A percentile compares a stretch with the other conserved stretches of the same genome.
Conservation (phyloP, 2,797 vertebrate species). For the Neomorphus geoffroyi region DNA sequence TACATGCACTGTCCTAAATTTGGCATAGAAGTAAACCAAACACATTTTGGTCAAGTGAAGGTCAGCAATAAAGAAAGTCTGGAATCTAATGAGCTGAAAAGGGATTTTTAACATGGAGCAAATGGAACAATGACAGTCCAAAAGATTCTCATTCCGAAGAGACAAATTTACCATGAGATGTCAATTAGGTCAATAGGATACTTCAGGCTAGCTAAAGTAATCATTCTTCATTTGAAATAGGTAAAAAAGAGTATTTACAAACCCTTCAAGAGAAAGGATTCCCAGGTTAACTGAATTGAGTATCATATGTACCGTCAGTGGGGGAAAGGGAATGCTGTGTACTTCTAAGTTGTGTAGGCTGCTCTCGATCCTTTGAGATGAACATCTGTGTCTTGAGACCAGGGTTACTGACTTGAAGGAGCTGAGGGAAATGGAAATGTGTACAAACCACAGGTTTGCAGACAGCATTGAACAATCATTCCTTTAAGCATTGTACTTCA, state of each 20-base stretch:
- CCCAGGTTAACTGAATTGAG: not conserved
- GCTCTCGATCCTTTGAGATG: not conserved
- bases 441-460: not conserved
- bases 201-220: not conserved
- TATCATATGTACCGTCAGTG: not conserved
- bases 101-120: not conserved
- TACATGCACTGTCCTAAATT: too few species aligned
- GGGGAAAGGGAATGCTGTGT: not conserved
- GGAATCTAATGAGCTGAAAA: not conserved
- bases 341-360: not conserved
- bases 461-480: accelerated
- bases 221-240: not conserved
- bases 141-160: not conserved
- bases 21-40: not conserved
- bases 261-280: not conserved
- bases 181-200: not conserved
- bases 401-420: not conserved
- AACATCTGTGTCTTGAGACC: not conserved
- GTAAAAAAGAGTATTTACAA: not conserved
- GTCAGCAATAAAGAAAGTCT: not conserved
- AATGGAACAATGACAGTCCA: not conserved
- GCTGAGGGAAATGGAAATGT: not conserved
- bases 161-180: not conserved
- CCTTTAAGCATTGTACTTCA: not conserved
- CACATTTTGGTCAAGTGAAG: not conserved